A percentile compares a stretch with the other conserved stretches of the same genome.
Conservation (phyloP, 2,888 invertebrate genomes). For the Hecatera dysodea region DNA sequence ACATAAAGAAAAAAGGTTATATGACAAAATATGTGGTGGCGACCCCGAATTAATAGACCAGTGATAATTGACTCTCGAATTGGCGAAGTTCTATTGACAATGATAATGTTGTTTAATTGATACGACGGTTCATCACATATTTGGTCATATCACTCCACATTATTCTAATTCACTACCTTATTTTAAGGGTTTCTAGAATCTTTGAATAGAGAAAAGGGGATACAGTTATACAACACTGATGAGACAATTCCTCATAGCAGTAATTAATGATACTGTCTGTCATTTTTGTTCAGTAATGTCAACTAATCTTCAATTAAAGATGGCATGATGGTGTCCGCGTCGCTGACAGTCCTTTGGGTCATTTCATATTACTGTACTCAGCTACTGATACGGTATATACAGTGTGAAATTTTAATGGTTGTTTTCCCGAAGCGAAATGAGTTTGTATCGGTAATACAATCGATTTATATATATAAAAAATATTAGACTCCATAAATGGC, state of each 20-base stretch:
- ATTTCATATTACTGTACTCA: neutral
- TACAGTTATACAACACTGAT: neutral
- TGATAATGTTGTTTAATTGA: slow-evolving; percentile 24
- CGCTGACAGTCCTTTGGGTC: neutral
- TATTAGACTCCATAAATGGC: too few relatives aligned
- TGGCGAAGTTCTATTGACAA: slow-evolving; percentile 18
- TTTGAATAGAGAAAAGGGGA: slow-evolving; percentile 43
- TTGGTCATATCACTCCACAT: slow-evolving; percentile 37
- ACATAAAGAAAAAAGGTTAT: slow-evolving; percentile 39
- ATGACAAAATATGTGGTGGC: slow-evolving; percentile 47
- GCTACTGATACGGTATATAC: neutral
- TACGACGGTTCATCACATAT: slow-evolving; percentile 32
- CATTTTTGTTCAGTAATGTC: neutral
- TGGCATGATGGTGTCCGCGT: neutral
- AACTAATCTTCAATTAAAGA: neutral
- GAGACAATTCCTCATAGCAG: neutral
- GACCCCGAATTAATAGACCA: slow-evolving; percentile 16
- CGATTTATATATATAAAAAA: too few relatives aligned
- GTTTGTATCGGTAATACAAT: too few relatives aligned
- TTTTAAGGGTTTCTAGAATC: slow-evolving; percentile 49
- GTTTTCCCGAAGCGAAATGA: too few relatives aligned
- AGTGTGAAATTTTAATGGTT: too few relatives aligned
- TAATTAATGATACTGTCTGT: neutral
- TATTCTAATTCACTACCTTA: slow-evolving; percentile 53
- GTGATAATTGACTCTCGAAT: slow-evolving; percentile 19